Conservation (phyloP, 2,797 vertebrate genomes). For the Lutra lutra region DNA sequence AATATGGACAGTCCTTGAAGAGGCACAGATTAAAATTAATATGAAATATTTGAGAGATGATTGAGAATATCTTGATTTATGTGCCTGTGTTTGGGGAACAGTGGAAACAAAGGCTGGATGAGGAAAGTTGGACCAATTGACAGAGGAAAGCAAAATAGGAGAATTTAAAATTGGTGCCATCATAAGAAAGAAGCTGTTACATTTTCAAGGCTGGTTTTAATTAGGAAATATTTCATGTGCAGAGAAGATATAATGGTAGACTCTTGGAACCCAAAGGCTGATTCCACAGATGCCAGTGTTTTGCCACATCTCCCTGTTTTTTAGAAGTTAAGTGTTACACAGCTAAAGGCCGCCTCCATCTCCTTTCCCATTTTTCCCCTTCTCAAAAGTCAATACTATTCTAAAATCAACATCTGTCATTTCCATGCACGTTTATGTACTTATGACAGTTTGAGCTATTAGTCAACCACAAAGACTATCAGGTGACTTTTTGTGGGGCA, state of each 20-base stretch:
- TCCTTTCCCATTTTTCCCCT: background rate
- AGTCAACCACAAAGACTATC: background rate
- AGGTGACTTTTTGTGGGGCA: background rate
- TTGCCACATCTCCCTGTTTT: background rate
- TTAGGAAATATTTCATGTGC: background rate
- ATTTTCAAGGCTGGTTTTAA: background rate
- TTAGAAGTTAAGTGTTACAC: background rate
- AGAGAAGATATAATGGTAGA: background rate
- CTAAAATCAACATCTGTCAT: background rate
- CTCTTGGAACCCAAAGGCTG: background rate
- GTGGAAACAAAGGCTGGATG: background rate
- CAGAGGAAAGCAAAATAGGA: background rate
- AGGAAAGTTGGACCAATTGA: background rate
- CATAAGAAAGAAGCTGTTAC: background rate
- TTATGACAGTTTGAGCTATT: background rate
- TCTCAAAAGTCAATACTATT: background rate
- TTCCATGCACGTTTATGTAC: background rate
- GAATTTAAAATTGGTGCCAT: background rate
- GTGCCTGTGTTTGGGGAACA: background rate
- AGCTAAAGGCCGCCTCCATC: background rate
- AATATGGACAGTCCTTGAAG: background rate
- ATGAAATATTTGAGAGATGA: background rate
- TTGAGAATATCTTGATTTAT: background rate
- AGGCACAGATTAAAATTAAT: background rate
- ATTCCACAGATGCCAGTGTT: background rate